phyloP scores from a whole-genome alignment of 2,797 vertebrate species.

The Stomatorhinus walkeri region DNA sequence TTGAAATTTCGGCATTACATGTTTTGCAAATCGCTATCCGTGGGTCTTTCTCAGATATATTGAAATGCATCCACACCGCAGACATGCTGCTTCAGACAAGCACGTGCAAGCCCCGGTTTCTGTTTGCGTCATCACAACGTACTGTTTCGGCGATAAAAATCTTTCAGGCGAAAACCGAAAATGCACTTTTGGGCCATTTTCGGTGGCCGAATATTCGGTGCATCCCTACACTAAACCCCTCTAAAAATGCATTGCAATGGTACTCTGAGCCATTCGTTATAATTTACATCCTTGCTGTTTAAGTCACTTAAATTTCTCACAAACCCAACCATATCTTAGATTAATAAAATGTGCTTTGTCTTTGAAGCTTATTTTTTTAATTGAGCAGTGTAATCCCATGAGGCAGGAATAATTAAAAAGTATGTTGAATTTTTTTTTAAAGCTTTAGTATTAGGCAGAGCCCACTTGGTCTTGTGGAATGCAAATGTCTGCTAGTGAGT shows the following conservation, averaged over 20 bases:
- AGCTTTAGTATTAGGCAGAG: neutral
- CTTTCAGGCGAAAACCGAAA: too few species aligned
- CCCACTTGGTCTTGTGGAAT: neutral
- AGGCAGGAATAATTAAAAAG: neutral
- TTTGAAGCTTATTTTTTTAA: neutral
- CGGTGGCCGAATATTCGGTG: too few species aligned
- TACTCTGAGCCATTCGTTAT: neutral
- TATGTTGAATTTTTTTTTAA: neutral
- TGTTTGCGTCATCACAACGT: too few species aligned
- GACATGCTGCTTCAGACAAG: too few species aligned
- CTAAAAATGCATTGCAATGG: neutral
- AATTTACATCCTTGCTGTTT: neutral
- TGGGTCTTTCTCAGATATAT: too few species aligned
- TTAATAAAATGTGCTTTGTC: neutral
- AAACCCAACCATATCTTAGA: neutral
- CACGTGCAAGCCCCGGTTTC: too few species aligned
- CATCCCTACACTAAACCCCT: neutral
- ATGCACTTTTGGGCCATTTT: too few species aligned
- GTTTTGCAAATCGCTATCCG: too few species aligned
- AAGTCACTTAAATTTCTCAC: neutral
- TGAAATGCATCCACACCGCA: too few species aligned
- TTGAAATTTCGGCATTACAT: too few species aligned
- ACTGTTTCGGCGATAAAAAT: too few species aligned
- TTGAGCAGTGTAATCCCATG: neutral
- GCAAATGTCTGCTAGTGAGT: neutral